Base-by-base conservation (phyloP, 2,888 invertebrate species). In the Lasioglossum morio region DNA sequence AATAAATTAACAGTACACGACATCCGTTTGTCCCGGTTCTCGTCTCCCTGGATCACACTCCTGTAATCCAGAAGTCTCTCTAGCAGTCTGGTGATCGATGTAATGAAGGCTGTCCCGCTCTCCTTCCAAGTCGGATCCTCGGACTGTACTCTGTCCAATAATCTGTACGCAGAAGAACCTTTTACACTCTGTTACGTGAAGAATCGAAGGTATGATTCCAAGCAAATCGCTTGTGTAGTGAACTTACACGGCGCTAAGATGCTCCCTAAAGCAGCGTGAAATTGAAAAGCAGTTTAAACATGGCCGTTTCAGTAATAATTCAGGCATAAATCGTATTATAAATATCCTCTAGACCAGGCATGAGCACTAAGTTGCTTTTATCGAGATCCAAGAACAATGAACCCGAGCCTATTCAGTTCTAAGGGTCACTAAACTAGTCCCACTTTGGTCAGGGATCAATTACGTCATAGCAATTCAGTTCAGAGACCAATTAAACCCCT, bases 1-100 rank as follows among this genome's bases (percentile, higher is more conserved):
- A 99, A 96, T 88, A 99, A 96, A 95, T 99, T 99, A 81, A 99
- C 98, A 5, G 99, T 99, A 94, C 99, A 99, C 0, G 98, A 98
- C 99, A 99, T 99, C 85, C 98, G 96, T 94, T 99, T 99, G 94
- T 99, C 99, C 57, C 98, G 96, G 95, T 99, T 99, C 94, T 99
- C 99, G 92, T 99, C 98, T 27, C 99, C 99, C 94, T 99, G 98
- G 96, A 99, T 98, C 2, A 99, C 99, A 92, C 98, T 98, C 88
- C 99, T 97, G 95, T 99, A 99, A 96, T 99, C 99, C 72, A 99
- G 96, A 77, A 99, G 96, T 40, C 98, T 96, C 95, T 99, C 99
- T 89, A 99, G 95, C 63, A 99, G 96, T 16, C 98, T 96, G 0
- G 99, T 99, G 63, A 99, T 98, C 0, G 99, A 99, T 83, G 98